Evolutionary conservation across 2,888 invertebrate species (phyloP).

Genomic region (Scaptomyza tumidula): DNA sequence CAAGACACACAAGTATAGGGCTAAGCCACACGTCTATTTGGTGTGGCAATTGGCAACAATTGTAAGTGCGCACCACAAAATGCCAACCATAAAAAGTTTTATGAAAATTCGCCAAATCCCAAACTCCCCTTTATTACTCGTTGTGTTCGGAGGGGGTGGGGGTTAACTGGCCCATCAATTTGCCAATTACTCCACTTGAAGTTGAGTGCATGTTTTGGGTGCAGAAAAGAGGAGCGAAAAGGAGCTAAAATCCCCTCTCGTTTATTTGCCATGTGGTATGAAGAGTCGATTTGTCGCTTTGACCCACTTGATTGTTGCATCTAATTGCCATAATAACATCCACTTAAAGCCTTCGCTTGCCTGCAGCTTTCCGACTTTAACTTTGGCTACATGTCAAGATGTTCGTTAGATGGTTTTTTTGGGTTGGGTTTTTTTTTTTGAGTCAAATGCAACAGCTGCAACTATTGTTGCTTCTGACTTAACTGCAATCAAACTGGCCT

Average conservation of each 20-base stretch:
- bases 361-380: slow-evolving; percentile 56
- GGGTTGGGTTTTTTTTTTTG: slow-evolving; percentile 4
- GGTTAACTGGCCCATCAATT: slow-evolving; percentile 67
- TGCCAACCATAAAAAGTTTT: slow-evolving; percentile 79
- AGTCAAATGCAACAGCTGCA: slow-evolving; percentile 61
- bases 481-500: background rate
- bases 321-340: slow-evolving; percentile 46
- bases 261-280: slow-evolving; percentile 38
- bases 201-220: slow-evolving; percentile 57
- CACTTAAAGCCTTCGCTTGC: slow-evolving; percentile 9
- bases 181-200: slow-evolving; percentile 70
- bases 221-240: background rate
- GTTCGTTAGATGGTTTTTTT: slow-evolving; percentile 55
- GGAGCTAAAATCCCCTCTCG: slow-evolving; percentile 34
- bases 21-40: slow-evolving; percentile 49
- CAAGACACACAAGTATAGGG: slow-evolving; percentile 30
- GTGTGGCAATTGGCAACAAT: slow-evolving; percentile 79
- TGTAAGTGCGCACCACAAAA: slow-evolving; percentile 77
- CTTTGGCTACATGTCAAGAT: slow-evolving; percentile 68
- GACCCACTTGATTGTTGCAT: slow-evolving; percentile 33
- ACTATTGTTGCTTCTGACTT: slow-evolving; percentile 53
- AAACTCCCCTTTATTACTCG: no score
- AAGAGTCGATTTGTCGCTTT: slow-evolving; percentile 33
- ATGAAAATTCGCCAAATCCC: slow-evolving; percentile 60
- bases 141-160: no score